A percentile compares a stretch with the other conserved stretches of the same genome.
These are phyloP conservation scores for Paragorgia papillata DNA, from an alignment of 92 coral and sea anemone genomes.

Conservation along the genomic window DNA sequence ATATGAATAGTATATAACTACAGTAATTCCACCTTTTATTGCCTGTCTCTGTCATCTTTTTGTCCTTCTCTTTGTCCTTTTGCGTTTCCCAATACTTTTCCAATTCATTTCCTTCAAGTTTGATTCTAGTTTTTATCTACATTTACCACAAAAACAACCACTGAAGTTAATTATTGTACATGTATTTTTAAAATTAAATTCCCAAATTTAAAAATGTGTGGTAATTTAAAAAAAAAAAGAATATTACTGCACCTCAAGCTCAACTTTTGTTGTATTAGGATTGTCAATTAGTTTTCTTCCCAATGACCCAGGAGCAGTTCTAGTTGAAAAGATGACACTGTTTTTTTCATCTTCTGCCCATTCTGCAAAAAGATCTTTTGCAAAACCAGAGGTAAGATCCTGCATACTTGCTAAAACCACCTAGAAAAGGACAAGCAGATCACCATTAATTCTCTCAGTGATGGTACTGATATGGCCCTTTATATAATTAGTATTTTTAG, in stretches of 20 bases:
- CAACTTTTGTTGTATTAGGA: constrained; percentile 73
- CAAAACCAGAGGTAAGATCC: constrained; percentile 89
- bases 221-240: background rate
- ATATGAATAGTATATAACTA: background rate
- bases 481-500: too few species aligned
- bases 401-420: constrained; percentile 91
- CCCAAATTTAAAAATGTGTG: background rate
- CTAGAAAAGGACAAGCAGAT: too few species aligned
- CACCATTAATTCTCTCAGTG: too few species aligned
- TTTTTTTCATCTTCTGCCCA: constrained; percentile 93
- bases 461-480: too few species aligned
- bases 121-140: constrained; percentile 81
- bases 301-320: constrained; percentile 89
- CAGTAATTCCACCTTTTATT: constrained; percentile 65
- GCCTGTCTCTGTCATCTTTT: constrained; percentile 60
- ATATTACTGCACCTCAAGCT: constrained; percentile 67
- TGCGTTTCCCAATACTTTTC: constrained; percentile 78
- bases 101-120: constrained; percentile 86
- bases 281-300: constrained; percentile 87
- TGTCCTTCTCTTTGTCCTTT: constrained; percentile 78
- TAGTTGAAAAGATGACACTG: constrained; percentile 78
- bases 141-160: background rate
- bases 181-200: too few species aligned
- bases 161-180: too few species aligned
- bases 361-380: constrained; percentile 87